Base-by-base conservation (phyloP, 2,797 vertebrate species). In the Danio aesculapii region DNA sequence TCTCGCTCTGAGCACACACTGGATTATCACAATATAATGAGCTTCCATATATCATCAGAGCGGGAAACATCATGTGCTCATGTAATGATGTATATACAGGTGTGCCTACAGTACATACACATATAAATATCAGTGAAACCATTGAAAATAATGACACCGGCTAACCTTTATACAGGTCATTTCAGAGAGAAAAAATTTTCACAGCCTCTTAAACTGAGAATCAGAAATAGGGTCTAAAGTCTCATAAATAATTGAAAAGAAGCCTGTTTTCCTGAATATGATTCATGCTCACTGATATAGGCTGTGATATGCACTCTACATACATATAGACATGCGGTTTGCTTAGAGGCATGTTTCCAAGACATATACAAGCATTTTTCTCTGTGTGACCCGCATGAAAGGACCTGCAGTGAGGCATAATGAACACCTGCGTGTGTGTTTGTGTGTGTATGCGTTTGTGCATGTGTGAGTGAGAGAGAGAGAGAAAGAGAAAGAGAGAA, bases 351-450 rank as follows among this genome's bases (percentile, higher is more conserved):
- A 63, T 19, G 30, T 58, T 76, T 83, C 75, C 79, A 82, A 78
- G 8, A 83, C 49, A 71, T 86, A 89, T 84, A 82, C 64, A 76
- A 30, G 30, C 84, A 90, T 88, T 46, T 14, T 49, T 41, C 47
- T 77, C 16, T 53, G 30, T 81, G 76, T 82, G 47, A 90, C 91
- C 92, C 89, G 90, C 91, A 91, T 85, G 74, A 81, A 89, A 90
- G 88, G 81, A 87, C 90, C 86, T 88, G 89, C 91, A 91, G 91
- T 89, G 86, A 86, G 90, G 85, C 90, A 90, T 92, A 90, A 93
- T 92, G 89, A 92, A 92, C 92, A 30, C 46, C 53, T 73, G 70
- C 44, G 53, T 44, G 12, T 19, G 5, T 39, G 63, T 14, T 19
- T 21, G 50, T 50, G 52, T 43, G 50, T 39, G 49, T 67, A 46